phyloP scores from a whole-genome alignment of 2,113 vertebrate species.

The Pachycephala philippinensis region DNA sequence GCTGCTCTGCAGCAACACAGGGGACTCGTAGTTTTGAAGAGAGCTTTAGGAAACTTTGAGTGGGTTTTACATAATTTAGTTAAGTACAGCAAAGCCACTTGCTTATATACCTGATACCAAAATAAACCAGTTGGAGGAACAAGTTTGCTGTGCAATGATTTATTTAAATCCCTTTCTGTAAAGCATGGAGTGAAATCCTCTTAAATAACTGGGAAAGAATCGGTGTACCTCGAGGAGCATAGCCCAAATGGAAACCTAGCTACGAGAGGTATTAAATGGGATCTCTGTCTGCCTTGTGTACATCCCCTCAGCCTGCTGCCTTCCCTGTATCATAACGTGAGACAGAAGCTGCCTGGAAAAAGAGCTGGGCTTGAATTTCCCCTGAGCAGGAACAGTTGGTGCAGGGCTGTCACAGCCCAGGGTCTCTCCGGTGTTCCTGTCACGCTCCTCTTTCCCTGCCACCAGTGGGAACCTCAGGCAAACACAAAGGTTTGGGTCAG shows the following conservation, averaged over 20 bases:
- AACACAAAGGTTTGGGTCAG: accelerated
- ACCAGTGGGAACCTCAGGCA: neutral
- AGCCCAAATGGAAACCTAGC: neutral
- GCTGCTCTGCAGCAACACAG: neutral
- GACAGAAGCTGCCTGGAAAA: neutral
- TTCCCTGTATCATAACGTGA: neutral
- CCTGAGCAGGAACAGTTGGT: neutral
- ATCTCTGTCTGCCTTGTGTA: neutral
- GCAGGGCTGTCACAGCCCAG: neutral
- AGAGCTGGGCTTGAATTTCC: neutral
- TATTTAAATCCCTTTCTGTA: conserved; percentile 45
- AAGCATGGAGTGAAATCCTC: conserved; percentile 32
- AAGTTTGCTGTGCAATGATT: conserved; percentile 39
- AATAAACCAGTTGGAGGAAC: conserved; percentile 41
- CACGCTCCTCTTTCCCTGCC: accelerated
- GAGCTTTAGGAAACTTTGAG: conserved; percentile 53
- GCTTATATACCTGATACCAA: conserved; percentile 46
- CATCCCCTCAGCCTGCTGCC: neutral
- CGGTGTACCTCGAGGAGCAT: neutral
- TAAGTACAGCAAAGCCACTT: conserved; percentile 48
- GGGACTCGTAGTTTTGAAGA: conserved; percentile 12
- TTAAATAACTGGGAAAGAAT: conserved; percentile 40
- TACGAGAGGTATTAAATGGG: neutral
- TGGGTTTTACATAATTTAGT: conserved; percentile 57
- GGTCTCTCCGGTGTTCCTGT: neutral